These are phyloP conservation scores for Xiphias gladius DNA, from an alignment of 2,113 vertebrate species.

Conservation along the genomic window DNA sequence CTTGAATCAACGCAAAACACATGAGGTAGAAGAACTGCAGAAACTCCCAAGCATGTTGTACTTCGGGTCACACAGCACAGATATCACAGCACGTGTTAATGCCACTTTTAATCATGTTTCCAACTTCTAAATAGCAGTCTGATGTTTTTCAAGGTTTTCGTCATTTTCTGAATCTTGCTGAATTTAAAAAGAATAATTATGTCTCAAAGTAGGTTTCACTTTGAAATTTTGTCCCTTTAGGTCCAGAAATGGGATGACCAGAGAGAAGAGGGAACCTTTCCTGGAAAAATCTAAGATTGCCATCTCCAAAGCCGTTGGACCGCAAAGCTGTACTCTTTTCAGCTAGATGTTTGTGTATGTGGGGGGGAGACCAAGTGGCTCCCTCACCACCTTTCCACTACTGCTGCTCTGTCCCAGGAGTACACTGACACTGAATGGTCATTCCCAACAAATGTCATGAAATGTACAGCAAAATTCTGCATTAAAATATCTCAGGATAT, in stretches of 20 bases:
- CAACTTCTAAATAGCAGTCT: neutral
- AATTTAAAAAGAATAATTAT: neutral
- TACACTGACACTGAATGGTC: constrained; percentile 51
- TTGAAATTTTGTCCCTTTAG: constrained; percentile 46
- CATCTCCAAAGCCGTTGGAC: constrained; percentile 17
- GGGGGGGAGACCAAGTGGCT: constrained; percentile 34
- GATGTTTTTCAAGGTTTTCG: neutral
- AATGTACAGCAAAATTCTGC: constrained; percentile 67
- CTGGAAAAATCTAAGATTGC: constrained; percentile 87
- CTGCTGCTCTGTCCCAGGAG: constrained; percentile 40
- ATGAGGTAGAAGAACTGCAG: neutral
- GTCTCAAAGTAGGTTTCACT: neutral
- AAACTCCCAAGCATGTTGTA: neutral
- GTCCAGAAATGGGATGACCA: constrained; percentile 87
- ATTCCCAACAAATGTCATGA: constrained; percentile 67
- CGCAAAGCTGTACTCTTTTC: constrained; percentile 25
- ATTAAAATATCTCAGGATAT: constrained; percentile 80
- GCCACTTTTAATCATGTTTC: neutral
- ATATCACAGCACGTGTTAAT: neutral
- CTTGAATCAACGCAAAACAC: neutral
- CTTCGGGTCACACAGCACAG: neutral
- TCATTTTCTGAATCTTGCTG: neutral
- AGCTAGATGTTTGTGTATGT: constrained; percentile 53
- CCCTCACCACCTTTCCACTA: constrained; percentile 29
- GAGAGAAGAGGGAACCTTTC: constrained; percentile 85